Evolutionary conservation across 2,888 invertebrate genomes (phyloP), one percentile per base, ranked within the genome.

Genomic region (Unio delphinus): DNA sequence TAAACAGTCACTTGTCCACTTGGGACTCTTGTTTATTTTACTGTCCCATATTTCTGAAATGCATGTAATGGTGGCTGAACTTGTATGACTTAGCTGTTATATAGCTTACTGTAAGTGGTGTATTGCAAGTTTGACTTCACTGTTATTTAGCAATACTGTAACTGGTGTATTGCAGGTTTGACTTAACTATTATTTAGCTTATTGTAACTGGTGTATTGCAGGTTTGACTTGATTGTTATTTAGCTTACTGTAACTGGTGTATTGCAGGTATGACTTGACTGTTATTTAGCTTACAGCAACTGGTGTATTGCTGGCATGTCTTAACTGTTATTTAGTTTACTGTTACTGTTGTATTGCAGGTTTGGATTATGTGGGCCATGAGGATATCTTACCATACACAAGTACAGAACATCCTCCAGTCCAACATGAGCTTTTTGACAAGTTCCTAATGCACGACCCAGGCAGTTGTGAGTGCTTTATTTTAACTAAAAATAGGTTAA

Each of bases 331-430:
- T 45, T 45, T 45, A 45, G 45, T 4, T 15, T 45, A 45, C 45
- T 45, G 15, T 55, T 20, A 72, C 5, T 26, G 4, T 6, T 58
- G 18, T 45, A 61, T 73, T 74, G 18, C 79, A 90, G 99, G 99
- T 0, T 91, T 99, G 76, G 99, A 99, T 91, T 99, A 99, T 90
- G 98, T 99, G 17, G 96, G 97, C 0, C 99, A 99, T 87, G 97
- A 98, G 87, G 99, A 99, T 90, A 95, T 99, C 79, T 93, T 99
- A 82, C 99, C 99, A 0, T 99, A 98, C 89, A 93, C 94, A 1
- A 95, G 96, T 1, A 94, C 94, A 54, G 98, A 98, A 86, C 67
- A 74, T 93, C 94, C 80, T 11, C 98, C 98, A 0, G 91, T 99
- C 68, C 95, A 96, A 83, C 98, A 99, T 90, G 98, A 99, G 90